These are phyloP conservation scores for Dromococcyx pavoninus DNA, from an alignment of 2,797 vertebrate genomes.

Conservation along the genomic window DNA sequence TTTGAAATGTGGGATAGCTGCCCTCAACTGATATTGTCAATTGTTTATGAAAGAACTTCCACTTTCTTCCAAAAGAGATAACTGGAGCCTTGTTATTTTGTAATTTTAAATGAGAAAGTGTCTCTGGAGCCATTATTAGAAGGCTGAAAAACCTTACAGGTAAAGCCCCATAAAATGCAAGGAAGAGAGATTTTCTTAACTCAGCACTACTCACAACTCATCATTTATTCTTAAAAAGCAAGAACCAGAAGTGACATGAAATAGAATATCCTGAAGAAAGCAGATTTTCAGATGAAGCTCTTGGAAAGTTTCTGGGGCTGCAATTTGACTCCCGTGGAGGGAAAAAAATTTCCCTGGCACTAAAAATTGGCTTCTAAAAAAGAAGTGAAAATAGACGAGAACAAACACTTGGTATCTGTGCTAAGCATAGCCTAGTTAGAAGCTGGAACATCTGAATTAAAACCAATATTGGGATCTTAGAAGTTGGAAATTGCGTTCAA, in stretches of 20 bases:
- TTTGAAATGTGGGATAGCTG: not conserved
- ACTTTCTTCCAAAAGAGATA: not conserved
- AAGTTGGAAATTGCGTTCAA: too few species aligned
- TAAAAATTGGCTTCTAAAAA: not conserved
- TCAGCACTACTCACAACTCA: not conserved
- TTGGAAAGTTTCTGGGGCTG: not conserved
- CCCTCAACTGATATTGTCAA: not conserved
- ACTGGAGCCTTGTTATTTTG: not conserved
- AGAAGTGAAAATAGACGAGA: not conserved
- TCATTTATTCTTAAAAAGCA: not conserved
- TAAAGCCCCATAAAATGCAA: not conserved
- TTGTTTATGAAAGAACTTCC: not conserved
- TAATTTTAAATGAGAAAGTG: not conserved
- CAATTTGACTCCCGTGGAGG: not conserved
- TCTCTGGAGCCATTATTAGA: not conserved
- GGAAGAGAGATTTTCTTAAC: too few species aligned
- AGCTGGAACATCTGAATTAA: not conserved
- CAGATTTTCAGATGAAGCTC: not conserved
- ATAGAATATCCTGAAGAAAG: not conserved
- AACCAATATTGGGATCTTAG: not conserved
- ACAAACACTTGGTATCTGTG: not conserved
- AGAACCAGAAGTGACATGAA: not conserved
- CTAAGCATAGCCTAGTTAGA: not conserved
- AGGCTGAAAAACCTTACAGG: not conserved
- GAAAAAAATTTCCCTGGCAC: accelerated